Evolutionary conservation across 2,113 vertebrate genomes (phyloP).

Genomic region (Climacteris rufus): DNA sequence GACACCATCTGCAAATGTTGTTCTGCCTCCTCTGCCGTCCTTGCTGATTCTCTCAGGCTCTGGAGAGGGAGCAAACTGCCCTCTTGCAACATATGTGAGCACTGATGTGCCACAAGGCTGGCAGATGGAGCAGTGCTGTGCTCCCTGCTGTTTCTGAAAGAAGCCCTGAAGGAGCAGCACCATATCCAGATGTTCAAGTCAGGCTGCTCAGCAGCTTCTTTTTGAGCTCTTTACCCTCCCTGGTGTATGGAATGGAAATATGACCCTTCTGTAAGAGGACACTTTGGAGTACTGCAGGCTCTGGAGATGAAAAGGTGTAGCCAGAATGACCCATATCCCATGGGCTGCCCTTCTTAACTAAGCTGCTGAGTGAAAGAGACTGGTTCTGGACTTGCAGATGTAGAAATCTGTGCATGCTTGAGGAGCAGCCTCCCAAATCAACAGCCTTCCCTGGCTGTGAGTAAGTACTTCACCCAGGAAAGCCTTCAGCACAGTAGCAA

Average conservation of each 20-base stretch:
- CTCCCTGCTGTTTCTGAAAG: background rate
- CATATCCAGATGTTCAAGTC: background rate
- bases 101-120: slow-evolving; percentile 5
- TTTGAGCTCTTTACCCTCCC: background rate
- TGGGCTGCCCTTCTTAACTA: background rate
- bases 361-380: background rate
- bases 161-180: background rate
- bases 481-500: background rate
- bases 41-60: background rate
- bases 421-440: background rate
- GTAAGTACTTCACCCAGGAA: background rate
- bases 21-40: background rate
- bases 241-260: background rate
- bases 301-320: background rate
- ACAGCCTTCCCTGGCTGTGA: background rate
- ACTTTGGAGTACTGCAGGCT: background rate
- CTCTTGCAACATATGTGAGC: background rate
- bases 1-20: background rate
- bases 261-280: background rate
- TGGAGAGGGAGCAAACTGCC: background rate
- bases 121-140: background rate
- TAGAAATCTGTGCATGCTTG: background rate
- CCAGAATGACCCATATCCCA: background rate
- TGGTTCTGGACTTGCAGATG: background rate
- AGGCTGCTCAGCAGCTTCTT: background rate